A percentile compares a stretch with the other conserved stretches of the same genome.
Conservation (phyloP, 2,888 invertebrate species). For the Hybos culiciformis region DNA sequence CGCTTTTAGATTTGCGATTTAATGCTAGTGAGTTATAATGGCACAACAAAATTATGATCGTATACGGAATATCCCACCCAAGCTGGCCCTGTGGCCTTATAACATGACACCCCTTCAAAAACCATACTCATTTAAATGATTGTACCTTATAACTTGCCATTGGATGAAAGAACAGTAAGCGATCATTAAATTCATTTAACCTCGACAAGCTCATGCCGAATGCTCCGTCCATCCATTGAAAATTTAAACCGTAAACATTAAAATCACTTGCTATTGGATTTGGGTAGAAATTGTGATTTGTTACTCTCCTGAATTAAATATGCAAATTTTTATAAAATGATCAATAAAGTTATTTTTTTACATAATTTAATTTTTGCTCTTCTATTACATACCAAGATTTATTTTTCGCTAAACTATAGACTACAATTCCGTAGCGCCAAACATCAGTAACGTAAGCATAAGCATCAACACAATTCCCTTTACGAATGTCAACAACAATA, state of each 20-base stretch:
- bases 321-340: too few species aligned
- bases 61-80: too few species aligned
- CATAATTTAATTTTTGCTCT: too few species aligned
- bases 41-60: too few species aligned
- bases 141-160: conserved; percentile 57
- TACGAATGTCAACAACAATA: conserved; percentile 42
- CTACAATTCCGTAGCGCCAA: conserved; percentile 42
- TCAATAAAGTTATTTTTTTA: too few species aligned
- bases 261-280: conserved; percentile 48
- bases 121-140: neutral
- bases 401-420: conserved; percentile 28
- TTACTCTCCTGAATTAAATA: too few species aligned
- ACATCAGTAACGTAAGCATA: conserved; percentile 51
- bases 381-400: conserved; percentile 34
- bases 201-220: conserved; percentile 62
- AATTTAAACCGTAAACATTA: conserved; percentile 57
- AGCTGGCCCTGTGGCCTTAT: too few species aligned
- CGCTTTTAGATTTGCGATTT: too few species aligned
- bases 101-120: neutral
- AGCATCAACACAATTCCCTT: conserved; percentile 42
- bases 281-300: conserved; percentile 30
- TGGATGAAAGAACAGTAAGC: conserved; percentile 62
- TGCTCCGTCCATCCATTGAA: conserved; percentile 71
- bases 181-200: conserved; percentile 36
- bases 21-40: too few species aligned